These are phyloP conservation scores for Heliconius sara DNA, from an alignment of 2,888 invertebrate species.

Conservation along the genomic window DNA sequence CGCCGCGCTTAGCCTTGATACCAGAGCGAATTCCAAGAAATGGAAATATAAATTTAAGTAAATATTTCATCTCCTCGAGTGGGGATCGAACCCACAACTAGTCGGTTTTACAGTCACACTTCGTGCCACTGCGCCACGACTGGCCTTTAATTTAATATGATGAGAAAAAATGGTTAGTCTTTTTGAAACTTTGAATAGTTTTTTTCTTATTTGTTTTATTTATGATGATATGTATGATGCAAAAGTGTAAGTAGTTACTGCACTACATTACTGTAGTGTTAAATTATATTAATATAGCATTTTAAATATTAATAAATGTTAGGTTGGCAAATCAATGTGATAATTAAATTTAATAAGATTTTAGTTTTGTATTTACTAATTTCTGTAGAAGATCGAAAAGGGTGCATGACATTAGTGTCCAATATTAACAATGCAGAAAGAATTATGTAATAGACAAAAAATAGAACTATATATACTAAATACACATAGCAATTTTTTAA, in stretches of 20 bases:
- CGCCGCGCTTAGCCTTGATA: no score
- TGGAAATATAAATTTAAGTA: no score
- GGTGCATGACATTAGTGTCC: conserved; percentile 1
- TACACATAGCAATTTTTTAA: conserved; percentile 1
- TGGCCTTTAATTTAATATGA: not conserved
- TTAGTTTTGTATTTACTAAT: conserved; percentile 16
- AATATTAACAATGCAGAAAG: not conserved
- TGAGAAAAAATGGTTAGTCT: not conserved
- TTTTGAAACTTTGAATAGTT: not conserved
- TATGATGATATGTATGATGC: conserved; percentile 6
- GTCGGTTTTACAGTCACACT: no score
- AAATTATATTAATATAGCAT: conserved; percentile 1
- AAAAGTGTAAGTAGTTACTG: not conserved
- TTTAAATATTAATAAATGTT: conserved; percentile 1
- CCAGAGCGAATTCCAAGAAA: no score
- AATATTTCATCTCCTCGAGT: no score
- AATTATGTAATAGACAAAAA: not conserved
- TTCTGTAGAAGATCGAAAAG: conserved; percentile 1
- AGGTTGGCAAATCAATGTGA: conserved; percentile 27
- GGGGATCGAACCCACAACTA: no score
- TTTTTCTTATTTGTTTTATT: conserved; percentile 1
- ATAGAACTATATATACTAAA: not conserved
- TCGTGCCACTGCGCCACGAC: no score
- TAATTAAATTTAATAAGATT: conserved; percentile 15
- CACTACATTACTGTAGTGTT: conserved; percentile 6